Base-by-base conservation (phyloP, 2,113 vertebrate species). In the Trichomycterus rosablanca region DNA sequence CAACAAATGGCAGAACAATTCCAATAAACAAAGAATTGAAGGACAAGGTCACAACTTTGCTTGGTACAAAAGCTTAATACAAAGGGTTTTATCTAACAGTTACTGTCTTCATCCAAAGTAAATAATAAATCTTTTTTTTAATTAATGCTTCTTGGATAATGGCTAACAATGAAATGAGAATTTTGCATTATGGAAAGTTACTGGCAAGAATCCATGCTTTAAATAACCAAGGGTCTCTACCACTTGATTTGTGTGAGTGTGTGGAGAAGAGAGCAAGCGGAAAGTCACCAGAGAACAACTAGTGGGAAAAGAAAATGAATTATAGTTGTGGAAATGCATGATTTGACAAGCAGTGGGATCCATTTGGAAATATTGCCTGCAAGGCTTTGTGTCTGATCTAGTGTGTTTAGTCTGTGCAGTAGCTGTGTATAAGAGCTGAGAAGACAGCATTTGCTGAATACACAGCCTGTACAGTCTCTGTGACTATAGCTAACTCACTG, bases 31-130 rank as follows among this genome's bases (percentile, higher is more conserved):
- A 43, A 20, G 45, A 55, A 69, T 18, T 40, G 10, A 59, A 53
- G 63, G 26, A 75, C 45, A 59, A 70, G 48, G 49, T 59, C 61
- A 57, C 52, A 66, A 50, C 43, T 56, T 56, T 56, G 52, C 55
- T 24, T 50, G 56, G 65, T 43, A 65, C 40, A 48, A 61, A 50
- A 35, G 40, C 55, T 58, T 63, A 59, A 34, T 64, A 20, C 51
- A 35, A 49, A 18, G 60, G 37, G 24, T 63, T 26, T n/a, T 51
- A 59, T n/a, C n/a, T n/a, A 59, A 65, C 59, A 56, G 22, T 37
- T 35, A 62, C 56, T 39, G 46, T 39, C 56, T 7, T 43, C 18
- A 34, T 44, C 55, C 18, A 34, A 61, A 71, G 30, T 23, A 19
- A 60, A 66, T 54, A 56, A 56, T 50, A 43, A 37, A 9, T 39